Conservation (phyloP, 2,888 invertebrate species). For the Heptascelio sp. region DNA sequence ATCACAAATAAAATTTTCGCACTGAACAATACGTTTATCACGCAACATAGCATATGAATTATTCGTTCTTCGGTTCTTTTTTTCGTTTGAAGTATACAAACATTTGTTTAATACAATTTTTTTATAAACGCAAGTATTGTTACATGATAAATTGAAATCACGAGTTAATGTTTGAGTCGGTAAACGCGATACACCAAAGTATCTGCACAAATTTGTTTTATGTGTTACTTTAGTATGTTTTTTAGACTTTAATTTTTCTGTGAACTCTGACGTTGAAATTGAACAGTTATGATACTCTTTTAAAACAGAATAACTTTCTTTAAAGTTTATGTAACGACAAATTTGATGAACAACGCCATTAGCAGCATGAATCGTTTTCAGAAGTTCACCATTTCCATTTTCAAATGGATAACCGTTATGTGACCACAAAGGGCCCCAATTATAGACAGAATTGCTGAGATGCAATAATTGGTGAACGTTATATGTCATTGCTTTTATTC, state of each 20-base stretch:
- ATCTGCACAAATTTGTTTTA: conserved; percentile 8
- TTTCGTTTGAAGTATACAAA: conserved; percentile 2
- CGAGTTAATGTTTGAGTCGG: background rate
- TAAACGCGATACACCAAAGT: background rate
- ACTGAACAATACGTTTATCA: background rate
- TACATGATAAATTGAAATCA: background rate
- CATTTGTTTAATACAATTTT: conserved; percentile 3
- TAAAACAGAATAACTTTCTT: conserved; percentile 7
- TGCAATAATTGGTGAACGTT: too few relatives aligned
- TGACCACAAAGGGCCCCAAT: too few relatives aligned
- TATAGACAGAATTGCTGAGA: too few relatives aligned
- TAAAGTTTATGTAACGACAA: conserved; percentile 15
- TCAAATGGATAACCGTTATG: background rate
- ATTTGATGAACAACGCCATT: conserved; percentile 22
- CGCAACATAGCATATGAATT: background rate
- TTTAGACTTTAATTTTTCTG: background rate
- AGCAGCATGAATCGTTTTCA: too few relatives aligned
- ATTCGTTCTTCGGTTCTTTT: background rate
- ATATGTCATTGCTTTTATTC: too few relatives aligned
- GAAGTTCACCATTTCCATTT: background rate
- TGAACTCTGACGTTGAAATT: background rate
- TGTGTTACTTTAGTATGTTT: background rate
- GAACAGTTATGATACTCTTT: background rate
- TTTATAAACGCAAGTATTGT: background rate
- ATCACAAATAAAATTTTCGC: background rate